phyloP scores from a whole-genome alignment of 2,797 vertebrate genomes.

The Anableps anableps region DNA sequence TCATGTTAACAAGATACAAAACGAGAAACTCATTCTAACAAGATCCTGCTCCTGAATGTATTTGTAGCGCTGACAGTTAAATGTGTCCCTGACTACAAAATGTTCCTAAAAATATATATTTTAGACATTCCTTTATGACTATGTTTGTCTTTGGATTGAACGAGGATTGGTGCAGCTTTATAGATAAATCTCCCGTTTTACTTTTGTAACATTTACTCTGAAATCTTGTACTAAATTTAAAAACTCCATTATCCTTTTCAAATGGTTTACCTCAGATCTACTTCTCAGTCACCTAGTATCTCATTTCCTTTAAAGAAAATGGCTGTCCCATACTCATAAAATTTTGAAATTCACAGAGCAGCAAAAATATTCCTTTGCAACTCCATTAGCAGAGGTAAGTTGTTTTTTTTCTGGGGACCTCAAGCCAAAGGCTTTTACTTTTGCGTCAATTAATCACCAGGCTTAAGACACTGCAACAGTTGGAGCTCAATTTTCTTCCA shows the following conservation, averaged over 20 bases:
- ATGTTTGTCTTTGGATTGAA: too few species aligned
- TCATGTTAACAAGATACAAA: too few species aligned
- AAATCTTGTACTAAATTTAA: too few species aligned
- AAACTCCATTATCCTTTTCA: too few species aligned
- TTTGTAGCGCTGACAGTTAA: background rate
- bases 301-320: background rate
- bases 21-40: background rate
- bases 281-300: background rate
- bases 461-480: constrained; percentile 27
- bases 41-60: background rate
- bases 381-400: background rate
- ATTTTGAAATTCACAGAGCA: constrained; percentile 7
- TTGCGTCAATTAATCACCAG: constrained; percentile 54
- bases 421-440: constrained; percentile 43
- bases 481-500: constrained; percentile 39
- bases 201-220: too few species aligned
- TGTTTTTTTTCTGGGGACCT: constrained; percentile 27
- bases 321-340: background rate
- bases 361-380: constrained; percentile 32
- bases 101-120: background rate
- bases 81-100: background rate
- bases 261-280: too few species aligned
- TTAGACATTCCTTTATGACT: too few species aligned
- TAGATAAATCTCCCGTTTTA: too few species aligned
- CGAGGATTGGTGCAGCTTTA: too few species aligned